Base-by-base conservation (phyloP, 2,888 invertebrate genomes). In the Netelia virgata region DNA sequence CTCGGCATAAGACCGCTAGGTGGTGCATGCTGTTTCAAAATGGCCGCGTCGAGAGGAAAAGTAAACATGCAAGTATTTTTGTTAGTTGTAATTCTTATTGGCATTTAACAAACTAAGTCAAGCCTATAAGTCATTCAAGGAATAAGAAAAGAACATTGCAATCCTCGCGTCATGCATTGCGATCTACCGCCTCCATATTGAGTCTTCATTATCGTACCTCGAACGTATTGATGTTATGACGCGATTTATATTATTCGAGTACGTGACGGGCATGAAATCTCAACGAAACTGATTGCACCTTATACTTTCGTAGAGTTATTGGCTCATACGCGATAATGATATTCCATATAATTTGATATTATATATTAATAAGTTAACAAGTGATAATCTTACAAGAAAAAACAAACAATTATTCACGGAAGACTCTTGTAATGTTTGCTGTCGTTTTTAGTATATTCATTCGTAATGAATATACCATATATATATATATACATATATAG, bases 351-450 rank as follows among this genome's bases (percentile, higher is more conserved):
- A 5, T 47, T 59, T 50, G 23, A 78, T 36, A 36, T 76, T 47
- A 74, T 66, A 81, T 81, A 69, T 73, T 78, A 75, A 83, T 80
- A 84, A 83, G 20, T 83, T 70, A 78, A 78, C 81, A 72, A 61
- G n/a, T 69, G 43, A 50, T 79, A 72, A 75, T 79, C 59, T 79
- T 79, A 82, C 73, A 83, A 82, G 14, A 79, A 59, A 59, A 69
- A 66, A 68, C 23, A 81, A 72, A 84, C 36, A 36, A 36, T 36
- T 73, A 83, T 82, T 66, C 69, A 69, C 85, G 92, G 90, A 92
- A 92, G 91, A 92, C 91, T 88, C 86, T 90, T 87, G 90, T 90
- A 89, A 92, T 90, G 86, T 91, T 92, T 92, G 91, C 88, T 90
- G 90, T 89, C 87, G 61, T 66, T 53, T 63, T 14, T 6, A 23